These are phyloP conservation scores for Enteromius paludinosus DNA, from an alignment of 2,797 vertebrate species.

Conservation along the genomic window DNA sequence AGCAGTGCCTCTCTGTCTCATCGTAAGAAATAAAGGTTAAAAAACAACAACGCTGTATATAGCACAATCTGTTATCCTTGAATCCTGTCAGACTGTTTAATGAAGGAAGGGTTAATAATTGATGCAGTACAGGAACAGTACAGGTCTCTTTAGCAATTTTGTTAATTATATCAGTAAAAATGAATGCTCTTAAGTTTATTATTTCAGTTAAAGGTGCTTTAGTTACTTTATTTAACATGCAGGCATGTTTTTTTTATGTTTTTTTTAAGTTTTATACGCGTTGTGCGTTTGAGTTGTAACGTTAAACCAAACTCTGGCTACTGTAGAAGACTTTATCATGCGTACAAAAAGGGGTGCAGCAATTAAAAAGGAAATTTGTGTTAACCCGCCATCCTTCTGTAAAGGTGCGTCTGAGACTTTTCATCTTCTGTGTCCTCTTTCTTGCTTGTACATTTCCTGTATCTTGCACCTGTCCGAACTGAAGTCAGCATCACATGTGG, in stretches of 20 bases:
- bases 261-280: slow-evolving; percentile 51
- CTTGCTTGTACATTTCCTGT: slow-evolving; percentile 18
- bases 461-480: slow-evolving; percentile 11
- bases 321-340: slow-evolving; percentile 64
- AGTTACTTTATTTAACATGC: slow-evolving; percentile 79
- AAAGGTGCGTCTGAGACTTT: slow-evolving; percentile 3
- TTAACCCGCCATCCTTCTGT: slow-evolving; percentile 2
- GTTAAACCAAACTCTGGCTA: slow-evolving; percentile 55
- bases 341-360: slow-evolving; percentile 61
- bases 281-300: slow-evolving; percentile 51
- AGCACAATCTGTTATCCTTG: slow-evolving; percentile 29
- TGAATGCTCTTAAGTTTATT: slow-evolving; percentile 46
- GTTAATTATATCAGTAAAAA: slow-evolving; percentile 26
- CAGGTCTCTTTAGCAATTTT: slow-evolving; percentile 33
- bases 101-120: slow-evolving; percentile 18
- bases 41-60: slow-evolving; percentile 48
- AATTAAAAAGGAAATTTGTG: slow-evolving; percentile 24
- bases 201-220: slow-evolving; percentile 60
- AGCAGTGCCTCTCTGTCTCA: slow-evolving; percentile 57
- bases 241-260: slow-evolving; percentile 79
- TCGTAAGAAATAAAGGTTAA: slow-evolving; percentile 50
- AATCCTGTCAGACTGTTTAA: slow-evolving; percentile 16
- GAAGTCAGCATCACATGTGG: neutral
- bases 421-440: slow-evolving; percentile 5
- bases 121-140: slow-evolving; percentile 28